phyloP scores from a whole-genome alignment of 2,797 vertebrate species.

The Tympanoctomys barrerae region DNA sequence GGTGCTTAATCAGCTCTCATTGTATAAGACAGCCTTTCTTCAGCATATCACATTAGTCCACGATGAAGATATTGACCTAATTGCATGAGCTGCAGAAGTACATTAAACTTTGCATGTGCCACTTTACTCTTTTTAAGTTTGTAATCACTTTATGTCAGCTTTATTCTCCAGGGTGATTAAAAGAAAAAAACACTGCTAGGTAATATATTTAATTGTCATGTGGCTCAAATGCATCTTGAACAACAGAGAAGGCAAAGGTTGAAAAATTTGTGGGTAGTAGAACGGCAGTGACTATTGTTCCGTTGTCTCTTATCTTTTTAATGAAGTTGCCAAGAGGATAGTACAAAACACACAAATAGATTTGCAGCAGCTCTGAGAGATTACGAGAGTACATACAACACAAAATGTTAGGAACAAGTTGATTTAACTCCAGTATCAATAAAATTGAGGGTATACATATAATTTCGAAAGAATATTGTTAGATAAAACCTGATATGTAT shows the following conservation, averaged over 20 bases:
- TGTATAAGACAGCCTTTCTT: constrained; percentile 14
- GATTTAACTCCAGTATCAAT: background rate
- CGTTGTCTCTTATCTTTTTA: background rate
- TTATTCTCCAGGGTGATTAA: constrained; percentile 33
- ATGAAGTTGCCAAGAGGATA: background rate
- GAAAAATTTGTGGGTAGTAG: background rate
- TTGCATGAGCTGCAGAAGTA: constrained; percentile 55
- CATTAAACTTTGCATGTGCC: constrained; percentile 35
- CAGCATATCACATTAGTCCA: background rate
- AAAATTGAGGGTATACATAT: background rate
- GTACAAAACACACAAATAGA: background rate
- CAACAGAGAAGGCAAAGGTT: background rate
- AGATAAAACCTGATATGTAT: background rate
- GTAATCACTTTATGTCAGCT: constrained; percentile 5
- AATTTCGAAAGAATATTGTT: background rate
- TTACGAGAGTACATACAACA: background rate
- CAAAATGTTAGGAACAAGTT: constrained; percentile 5
- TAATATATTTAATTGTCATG: background rate
- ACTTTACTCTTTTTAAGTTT: constrained; percentile 15
- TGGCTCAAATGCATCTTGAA: background rate
- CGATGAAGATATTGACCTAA: constrained; percentile 59
- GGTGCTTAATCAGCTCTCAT: constrained; percentile 63
- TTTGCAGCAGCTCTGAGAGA: background rate
- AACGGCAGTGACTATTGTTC: background rate
- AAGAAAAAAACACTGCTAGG: background rate